phyloP scores from a whole-genome alignment of 2,113 vertebrate genomes.

The Aspiorhynchus laticeps region DNA sequence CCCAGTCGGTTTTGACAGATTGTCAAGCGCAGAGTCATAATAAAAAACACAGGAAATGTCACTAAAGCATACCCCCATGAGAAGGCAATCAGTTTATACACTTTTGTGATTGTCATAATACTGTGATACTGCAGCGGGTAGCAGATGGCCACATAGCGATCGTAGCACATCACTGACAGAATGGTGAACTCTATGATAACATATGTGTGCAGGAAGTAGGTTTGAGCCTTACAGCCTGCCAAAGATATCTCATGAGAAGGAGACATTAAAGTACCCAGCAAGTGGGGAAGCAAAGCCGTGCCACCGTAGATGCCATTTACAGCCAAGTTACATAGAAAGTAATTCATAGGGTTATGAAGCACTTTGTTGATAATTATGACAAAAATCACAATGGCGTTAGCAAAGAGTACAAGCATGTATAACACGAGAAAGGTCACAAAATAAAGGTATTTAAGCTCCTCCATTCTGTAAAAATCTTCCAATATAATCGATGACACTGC shows the following conservation, averaged over 20 bases:
- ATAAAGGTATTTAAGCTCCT: constrained; percentile 56
- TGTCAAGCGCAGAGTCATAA: constrained; percentile 58
- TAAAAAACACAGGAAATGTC: constrained; percentile 50
- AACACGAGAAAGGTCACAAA: constrained; percentile 62
- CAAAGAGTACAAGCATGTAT: constrained; percentile 50
- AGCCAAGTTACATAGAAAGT: constrained; percentile 63
- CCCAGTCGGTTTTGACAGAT: constrained; percentile 60
- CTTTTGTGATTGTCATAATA: constrained; percentile 60
- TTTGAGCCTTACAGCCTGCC: constrained; percentile 57
- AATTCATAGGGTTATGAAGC: constrained; percentile 68
- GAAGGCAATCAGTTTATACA: constrained; percentile 56
- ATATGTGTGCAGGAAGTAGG: constrained; percentile 63
- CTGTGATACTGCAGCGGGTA: constrained; percentile 64
- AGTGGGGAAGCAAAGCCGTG: constrained; percentile 57
- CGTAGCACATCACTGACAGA: constrained; percentile 68
- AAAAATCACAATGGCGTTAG: constrained; percentile 61
- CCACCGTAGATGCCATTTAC: constrained; percentile 66
- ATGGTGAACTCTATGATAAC: constrained; percentile 63
- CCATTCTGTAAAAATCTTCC: constrained; percentile 59
- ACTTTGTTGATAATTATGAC: constrained; percentile 58
- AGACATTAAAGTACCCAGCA: constrained; percentile 57
- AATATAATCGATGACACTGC: constrained; percentile 50
- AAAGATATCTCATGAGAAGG: constrained; percentile 58
- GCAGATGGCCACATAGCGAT: constrained; percentile 68
- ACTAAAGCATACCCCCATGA: constrained; percentile 61